Evolutionary conservation across 2,888 invertebrate species (phyloP), one percentile per base, ranked within the genome.

Genomic region (Anticlea derivata): DNA sequence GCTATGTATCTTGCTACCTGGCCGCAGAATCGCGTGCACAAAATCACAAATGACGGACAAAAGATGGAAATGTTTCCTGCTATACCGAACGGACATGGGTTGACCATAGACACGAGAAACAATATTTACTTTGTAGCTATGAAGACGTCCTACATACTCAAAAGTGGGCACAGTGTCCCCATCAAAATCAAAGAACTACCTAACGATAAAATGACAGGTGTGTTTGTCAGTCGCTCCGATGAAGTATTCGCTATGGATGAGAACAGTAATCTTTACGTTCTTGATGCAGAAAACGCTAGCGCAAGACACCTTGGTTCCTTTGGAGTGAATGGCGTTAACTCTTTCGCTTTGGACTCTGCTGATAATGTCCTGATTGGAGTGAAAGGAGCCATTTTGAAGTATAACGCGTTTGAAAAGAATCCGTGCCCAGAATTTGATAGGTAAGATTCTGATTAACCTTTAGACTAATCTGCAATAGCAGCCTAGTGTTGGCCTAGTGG

Each of bases 231-330:
- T 34, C 71, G 82, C 31, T 81, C 86, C 0, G 85, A 86, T 57
- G 80, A 80, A 49, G 78, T 88, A 0, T 90, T 71, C 13, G 88
- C 80, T 0, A 88, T 89, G 87, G 88, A 89, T 65, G 89, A 87
- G 10, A 78, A 70, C 1, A 85, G 90, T 52, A 83, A 85, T 57
- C 45, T 88, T 7, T 90, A 80, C 30, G 22, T 68, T 2, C 61
- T 90, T 8, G 82, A 88, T 43, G 58, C 79, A 1, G 83, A 82
- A 1, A 82, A 73, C 8, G 78, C 78, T 0, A 78, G 63, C 52
- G 89, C 88, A 0, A 80, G 56, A 10, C 67, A 63, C 50, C 44
- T 89, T 0, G 89, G 89, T 0, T 66, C 73, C 0, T 87, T 88
- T 49, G 73, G 70, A 17, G 65, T 87, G 0, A 66, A 54, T 1